Evolutionary conservation across 2,888 invertebrate species (phyloP), one percentile per base, ranked within the genome.

Genomic region (Sylvicola cinctus): DNA sequence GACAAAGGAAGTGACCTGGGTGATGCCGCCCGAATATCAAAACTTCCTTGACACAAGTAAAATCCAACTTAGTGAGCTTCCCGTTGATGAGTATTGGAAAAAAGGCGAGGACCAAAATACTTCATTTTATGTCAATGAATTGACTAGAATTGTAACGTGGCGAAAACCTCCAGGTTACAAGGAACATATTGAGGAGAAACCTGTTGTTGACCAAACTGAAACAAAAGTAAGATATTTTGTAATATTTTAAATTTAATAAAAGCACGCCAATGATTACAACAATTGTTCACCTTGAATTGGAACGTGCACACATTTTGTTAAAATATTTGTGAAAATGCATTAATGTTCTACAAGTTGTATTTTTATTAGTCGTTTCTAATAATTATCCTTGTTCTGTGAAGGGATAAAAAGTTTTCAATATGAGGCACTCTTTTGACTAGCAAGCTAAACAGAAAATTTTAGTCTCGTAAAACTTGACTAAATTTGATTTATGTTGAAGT

Each of bases 1-100:
- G 41, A 68, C 70, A 2, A 68, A 71, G 47, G 64, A 66, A 46
- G 71, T 72, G 1, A 69, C 70, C 8, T 73, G 73, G 73, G 66
- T 68, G 39, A 60, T 63, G 43, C 71, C 73, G 8, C 46, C 49
- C 2, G 65, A 64, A 42, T 62, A 59, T 42, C 51, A 45, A 31
- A 34, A 38, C n/a, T 44, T 39, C 35, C 29, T 40, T 8, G 16
- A 31, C 31, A 36, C 12, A 15, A 29, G 27, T 31, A 29, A 29
- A 38, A 8, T 16, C 12, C 11, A 33, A 32, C 17, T 33, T 33
- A 14, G 32, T 31, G 26, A 34, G 14, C 15, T 34, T 25, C 15
- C 28, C 6, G 29, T 20, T 26, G n/a, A 17, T 10, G 31, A 36
- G 7, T 31, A 33, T 31, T 38, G 36, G 36, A 32, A 16, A 16